These are phyloP conservation scores for Pristionchus exspectatus DNA, from an alignment of 2,888 invertebrate genomes.

Conservation along the genomic window DNA sequence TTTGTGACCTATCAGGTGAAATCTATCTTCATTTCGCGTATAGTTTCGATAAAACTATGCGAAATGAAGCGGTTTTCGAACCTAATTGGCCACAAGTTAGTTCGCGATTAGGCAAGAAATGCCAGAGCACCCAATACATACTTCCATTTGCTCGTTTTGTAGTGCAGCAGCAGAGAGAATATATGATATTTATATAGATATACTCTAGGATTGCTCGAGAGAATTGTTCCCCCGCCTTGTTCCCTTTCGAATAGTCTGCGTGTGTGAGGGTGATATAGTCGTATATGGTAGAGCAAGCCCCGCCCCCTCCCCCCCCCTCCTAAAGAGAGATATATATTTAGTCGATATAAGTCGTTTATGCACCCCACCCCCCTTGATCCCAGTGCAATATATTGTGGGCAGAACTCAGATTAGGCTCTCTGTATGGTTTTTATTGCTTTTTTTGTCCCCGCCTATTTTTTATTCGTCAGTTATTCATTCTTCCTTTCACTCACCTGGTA, in stretches of 20 bases:
- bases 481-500: constrained; percentile 9
- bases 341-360: constrained; percentile 4
- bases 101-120: too few species aligned
- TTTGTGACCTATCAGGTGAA: background rate
- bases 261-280: constrained; percentile 37
- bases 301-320: background rate
- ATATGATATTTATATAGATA: constrained; percentile 36
- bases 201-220: constrained; percentile 14
- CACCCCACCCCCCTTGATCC: constrained; percentile 14
- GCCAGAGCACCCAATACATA: background rate
- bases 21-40: background rate
- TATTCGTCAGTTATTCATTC: constrained; percentile 37
- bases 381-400: constrained; percentile 47
- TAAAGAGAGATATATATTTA: background rate
- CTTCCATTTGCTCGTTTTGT: background rate
- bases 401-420: background rate
- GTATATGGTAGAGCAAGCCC: constrained; percentile 35
- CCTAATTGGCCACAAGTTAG: too few species aligned
- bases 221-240: background rate
- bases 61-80: too few species aligned
- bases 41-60: too few species aligned
- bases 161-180: background rate
- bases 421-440: background rate
- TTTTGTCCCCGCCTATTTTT: background rate
- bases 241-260: background rate